Conservation (phyloP, 2,888 invertebrate genomes). For the Neoaliturus tenellus region DNA sequence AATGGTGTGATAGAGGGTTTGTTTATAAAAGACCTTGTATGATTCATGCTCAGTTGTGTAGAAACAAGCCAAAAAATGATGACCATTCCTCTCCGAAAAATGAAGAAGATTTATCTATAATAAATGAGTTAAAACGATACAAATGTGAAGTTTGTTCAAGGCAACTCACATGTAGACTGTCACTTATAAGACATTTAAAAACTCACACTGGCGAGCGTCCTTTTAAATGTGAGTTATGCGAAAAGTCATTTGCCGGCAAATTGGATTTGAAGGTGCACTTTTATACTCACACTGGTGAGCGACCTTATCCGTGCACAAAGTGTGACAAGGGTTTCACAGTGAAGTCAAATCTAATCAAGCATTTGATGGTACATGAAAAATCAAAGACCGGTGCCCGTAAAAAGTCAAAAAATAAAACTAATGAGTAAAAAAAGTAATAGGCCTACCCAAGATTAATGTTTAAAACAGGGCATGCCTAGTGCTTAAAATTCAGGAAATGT, state of each 20-base stretch:
- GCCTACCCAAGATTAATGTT: no score
- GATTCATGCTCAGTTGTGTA: background rate
- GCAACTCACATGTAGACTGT: background rate
- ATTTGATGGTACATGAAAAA: background rate
- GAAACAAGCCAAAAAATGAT: background rate
- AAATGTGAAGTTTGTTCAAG: background rate
- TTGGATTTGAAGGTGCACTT: background rate
- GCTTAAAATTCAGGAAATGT: no score
- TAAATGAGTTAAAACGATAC: background rate
- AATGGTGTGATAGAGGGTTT: background rate
- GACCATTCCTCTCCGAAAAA: background rate
- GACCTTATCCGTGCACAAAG: background rate
- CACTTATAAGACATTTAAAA: background rate
- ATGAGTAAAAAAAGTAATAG: no score
- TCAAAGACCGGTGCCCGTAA: no score
- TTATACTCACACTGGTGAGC: background rate
- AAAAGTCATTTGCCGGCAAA: background rate
- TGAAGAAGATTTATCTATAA: background rate
- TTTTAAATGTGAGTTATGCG: background rate
- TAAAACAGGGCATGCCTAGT: no score
- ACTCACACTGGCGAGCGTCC: background rate
- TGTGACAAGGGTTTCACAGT: background rate
- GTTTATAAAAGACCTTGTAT: background rate
- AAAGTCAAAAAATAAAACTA: no score
- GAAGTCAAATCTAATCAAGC: background rate